These are phyloP conservation scores for Conus ventricosus DNA, from an alignment of 1,140 invertebrate species.

Conservation along the genomic window DNA sequence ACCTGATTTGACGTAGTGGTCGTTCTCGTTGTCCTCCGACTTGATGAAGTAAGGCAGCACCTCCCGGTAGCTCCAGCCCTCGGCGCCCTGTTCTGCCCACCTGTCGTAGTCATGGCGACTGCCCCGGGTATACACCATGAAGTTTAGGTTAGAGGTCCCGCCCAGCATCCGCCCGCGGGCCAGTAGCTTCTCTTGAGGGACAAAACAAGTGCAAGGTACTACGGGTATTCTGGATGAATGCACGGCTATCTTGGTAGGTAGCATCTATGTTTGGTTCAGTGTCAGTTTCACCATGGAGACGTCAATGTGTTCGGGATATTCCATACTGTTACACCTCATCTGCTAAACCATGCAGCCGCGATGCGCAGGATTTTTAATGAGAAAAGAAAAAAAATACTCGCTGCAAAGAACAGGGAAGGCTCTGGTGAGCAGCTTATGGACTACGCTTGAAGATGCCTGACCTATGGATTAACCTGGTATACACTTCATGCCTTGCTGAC, in stretches of 20 bases:
- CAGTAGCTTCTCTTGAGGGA: constrained; percentile 50
- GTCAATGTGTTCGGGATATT: background rate
- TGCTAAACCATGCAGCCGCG: background rate
- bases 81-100: constrained; percentile 92
- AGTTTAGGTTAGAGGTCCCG: constrained; percentile 93
- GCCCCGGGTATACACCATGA: constrained; percentile 95
- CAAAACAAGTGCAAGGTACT: no score
- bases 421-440: no score
- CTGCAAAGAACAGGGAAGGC: no score
- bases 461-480: no score
- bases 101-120: constrained; percentile 93
- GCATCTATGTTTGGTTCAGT: background rate
- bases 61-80: constrained; percentile 91
- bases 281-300: background rate
- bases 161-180: constrained; percentile 76
- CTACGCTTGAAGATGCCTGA: no score
- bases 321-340: background rate
- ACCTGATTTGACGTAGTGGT: constrained; percentile 48
- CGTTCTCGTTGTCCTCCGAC: constrained; percentile 74
- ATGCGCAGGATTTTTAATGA: no score
- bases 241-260: background rate
- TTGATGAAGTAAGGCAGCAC: constrained; percentile 93
- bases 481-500: no score
- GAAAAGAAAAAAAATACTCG: no score
- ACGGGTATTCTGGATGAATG: no score